Percentiles rank a stretch among this genome's conserved stretches.
Evolutionary conservation across 2,113 vertebrate genomes (phyloP).

Genomic region (Ctenomys sociabilis): DNA sequence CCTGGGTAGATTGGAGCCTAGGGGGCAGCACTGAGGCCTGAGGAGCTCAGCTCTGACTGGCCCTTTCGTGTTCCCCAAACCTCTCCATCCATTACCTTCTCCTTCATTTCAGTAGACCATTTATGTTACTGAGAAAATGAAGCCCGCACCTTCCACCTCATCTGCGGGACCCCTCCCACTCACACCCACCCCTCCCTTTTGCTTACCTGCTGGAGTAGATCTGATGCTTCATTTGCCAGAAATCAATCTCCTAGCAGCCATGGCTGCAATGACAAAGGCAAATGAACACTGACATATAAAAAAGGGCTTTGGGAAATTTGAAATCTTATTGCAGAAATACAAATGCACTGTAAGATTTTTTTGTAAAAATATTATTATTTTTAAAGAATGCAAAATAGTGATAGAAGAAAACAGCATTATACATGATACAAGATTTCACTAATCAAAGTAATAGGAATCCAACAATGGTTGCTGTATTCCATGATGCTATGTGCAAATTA

Average conservation of each 20-base stretch:
- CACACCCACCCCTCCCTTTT: background rate
- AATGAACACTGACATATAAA: background rate
- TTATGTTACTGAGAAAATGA: background rate
- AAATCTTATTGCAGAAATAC: background rate
- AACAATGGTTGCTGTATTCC: no score
- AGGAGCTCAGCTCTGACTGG: background rate
- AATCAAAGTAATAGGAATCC: no score
- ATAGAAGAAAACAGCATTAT: no score
- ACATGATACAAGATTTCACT: no score
- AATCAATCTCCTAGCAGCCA: background rate
- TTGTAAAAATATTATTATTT: no score
- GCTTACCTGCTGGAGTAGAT: background rate
- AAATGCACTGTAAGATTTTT: background rate
- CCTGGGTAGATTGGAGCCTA: background rate
- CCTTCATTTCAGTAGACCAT: background rate
- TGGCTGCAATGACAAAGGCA: background rate
- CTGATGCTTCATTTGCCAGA: background rate
- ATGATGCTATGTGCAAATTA: no score
- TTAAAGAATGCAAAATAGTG: no score
- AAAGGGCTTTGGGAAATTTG: slow-evolving; percentile 4
- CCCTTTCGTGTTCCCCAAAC: background rate
- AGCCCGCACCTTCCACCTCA: background rate
- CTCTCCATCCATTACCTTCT: background rate
- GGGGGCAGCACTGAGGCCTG: background rate
- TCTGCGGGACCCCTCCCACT: background rate